Base-by-base conservation (phyloP, 2,797 vertebrate genomes). In the Aeoliscus strigatus region DNA sequence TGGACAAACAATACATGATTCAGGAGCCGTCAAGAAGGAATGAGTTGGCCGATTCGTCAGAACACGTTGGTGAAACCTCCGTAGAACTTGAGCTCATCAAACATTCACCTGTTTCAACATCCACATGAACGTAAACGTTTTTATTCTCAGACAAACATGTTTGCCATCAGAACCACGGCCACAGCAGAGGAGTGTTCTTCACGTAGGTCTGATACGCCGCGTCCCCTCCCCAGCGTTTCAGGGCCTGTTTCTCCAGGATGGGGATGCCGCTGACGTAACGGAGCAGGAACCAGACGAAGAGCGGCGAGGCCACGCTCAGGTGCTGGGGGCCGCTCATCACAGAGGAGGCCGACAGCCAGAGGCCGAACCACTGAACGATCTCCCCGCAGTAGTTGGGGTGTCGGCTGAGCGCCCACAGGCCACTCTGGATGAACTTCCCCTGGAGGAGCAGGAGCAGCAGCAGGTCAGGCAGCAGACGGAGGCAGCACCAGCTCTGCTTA, bases 331-430 rank as follows among this genome's bases (percentile, higher is more conserved):
- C 89, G 33, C 46, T 50, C 79, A 92, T 86, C 36, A 88, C 83
- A 0, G 88, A 87, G 0, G 88, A 87, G 21, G 89, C 86, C 0
- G 88, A 84, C 8, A 92, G 64, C 74, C 88, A 91, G 13, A 92
- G 84, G n/a, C 90, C 90, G 0, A 73, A 83, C 91, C 90, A 91
- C 75, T 90, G 88, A 70, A 92, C 47, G 61, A 92, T 90, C 84
- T 91, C 90, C 1, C 88, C 90, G 0, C 90, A 55, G 39, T 91
- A 91, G 71, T 91, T 92, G 0, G 90, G 90, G 45, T 92, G 91
- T 36, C 87, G 80, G 69, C 88, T 90, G 61, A 85, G 88, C 9
- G 82, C 82, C 90, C 91, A 92, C 1, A 92, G 73, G 18, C 90
- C 89, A 9, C 78, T 86, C 58, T 73, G 86, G 72, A 91, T 91